phyloP scores from a whole-genome alignment of 2,797 vertebrate species.

The Leptatherina wallacei region DNA sequence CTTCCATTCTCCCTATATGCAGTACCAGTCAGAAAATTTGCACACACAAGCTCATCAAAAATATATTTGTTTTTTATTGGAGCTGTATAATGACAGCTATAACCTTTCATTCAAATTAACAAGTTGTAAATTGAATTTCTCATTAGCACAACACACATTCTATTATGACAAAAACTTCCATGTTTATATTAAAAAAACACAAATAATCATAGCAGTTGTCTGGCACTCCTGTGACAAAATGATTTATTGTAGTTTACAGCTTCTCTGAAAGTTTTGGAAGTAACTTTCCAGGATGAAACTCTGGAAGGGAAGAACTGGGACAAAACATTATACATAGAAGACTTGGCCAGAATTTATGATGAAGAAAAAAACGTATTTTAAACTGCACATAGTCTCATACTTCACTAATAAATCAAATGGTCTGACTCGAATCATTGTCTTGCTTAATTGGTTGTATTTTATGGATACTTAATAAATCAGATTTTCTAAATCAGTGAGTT shows the following conservation, averaged over 20 bases:
- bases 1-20: background rate
- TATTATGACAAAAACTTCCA: background rate
- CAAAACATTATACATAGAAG: background rate
- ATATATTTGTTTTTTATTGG: background rate
- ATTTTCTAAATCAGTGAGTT: conserved; percentile 16
- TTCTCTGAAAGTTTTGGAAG: background rate
- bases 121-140: background rate
- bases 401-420: conserved; percentile 1
- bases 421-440: conserved; percentile 10
- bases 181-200: background rate
- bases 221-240: background rate
- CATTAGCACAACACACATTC: background rate
- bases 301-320: background rate
- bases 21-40: background rate
- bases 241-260: background rate
- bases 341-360: background rate
- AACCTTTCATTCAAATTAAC: background rate
- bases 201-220: background rate
- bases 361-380: background rate
- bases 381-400: conserved; percentile 11
- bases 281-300: too few relatives aligned
- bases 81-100: background rate
- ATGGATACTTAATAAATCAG: conserved; percentile 28
- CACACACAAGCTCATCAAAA: background rate
- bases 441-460: conserved; percentile 13